A percentile compares a stretch with the other conserved stretches of the same genome.
These are phyloP conservation scores for Dendrolimus houi DNA, from an alignment of 2,888 invertebrate genomes.

Conservation along the genomic window DNA sequence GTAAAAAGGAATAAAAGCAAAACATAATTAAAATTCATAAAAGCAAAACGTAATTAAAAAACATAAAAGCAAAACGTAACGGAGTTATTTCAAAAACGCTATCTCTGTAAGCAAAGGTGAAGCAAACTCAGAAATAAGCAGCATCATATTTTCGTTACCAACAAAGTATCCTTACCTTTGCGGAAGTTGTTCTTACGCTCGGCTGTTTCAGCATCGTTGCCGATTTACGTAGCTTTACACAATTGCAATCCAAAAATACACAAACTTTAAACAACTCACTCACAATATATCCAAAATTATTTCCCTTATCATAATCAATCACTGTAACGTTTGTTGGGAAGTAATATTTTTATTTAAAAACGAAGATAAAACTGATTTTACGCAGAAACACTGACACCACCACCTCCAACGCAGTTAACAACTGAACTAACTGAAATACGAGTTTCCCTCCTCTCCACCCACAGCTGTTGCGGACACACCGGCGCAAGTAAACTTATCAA, in stretches of 20 bases:
- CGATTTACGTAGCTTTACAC: slow-evolving; percentile 51
- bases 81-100: background rate
- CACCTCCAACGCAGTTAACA: background rate
- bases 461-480: background rate
- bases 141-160: slow-evolving; percentile 15
- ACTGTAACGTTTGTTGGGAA: background rate
- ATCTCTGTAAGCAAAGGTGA: background rate
- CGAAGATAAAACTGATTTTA: background rate
- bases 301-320: background rate
- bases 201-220: slow-evolving; percentile 46
- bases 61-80: background rate
- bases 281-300: background rate
- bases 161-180: slow-evolving; percentile 37
- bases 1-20: background rate
- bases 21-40: background rate
- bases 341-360: background rate
- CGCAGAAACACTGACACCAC: background rate
- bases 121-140: background rate
- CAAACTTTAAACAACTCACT: background rate
- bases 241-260: slow-evolving; percentile 43
- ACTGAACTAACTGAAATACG: background rate
- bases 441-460: background rate
- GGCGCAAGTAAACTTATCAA: background rate
- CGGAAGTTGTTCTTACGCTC: slow-evolving; percentile 44
- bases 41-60: background rate